Evolutionary conservation across 2,888 invertebrate species (phyloP), one percentile per base, ranked within the genome.

Genomic region (Alloscopus bannaensis): DNA sequence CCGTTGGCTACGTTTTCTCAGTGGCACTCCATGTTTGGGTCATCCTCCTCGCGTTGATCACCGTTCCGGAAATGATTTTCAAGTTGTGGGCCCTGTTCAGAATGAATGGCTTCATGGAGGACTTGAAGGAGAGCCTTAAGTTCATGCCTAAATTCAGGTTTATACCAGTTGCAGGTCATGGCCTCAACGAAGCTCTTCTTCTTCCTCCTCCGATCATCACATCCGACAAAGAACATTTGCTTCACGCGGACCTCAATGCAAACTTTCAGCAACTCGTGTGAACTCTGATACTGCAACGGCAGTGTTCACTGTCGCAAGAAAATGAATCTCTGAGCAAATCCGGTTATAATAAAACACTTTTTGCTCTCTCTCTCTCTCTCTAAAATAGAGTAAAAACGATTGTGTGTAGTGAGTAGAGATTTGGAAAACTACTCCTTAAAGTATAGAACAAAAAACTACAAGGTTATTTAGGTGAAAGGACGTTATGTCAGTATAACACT

Each of bases 111-210:
- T 81, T 81, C 59, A 76, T 81, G 76, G 16, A 42, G 24, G 81
- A 81, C 55, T 59, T 81, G 52, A 70, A 57, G 31, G 65, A 72
- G 20, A 76, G 76, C 57, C 64, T 81, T 20, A 55, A 76, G 45
- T 81, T 57, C 66, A 62, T 76, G 68, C 81, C 81, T 22, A 71
- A 71, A 72, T 76, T 81, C 66, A 64, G 52, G 13, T 81, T 76
- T 47, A 71, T 76, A 18, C 81, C 81, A 1, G 55, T 80, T 22
- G 16, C 47, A 31, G 75, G 68, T 4, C n/a, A 66, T 6, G 68
- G 66, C 50, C 75, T 66, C 18, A 75, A 68, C 36, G 75, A 75
- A 40, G 59, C 66, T 22, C 60, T 75, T 6, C 40, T 75, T 3
- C 29, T 75, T 36, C 75, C 75, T 18, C 68, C 75, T 24, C 42